Base-by-base conservation (phyloP, 2,113 vertebrate species). In the Pygoscelis adeliae region DNA sequence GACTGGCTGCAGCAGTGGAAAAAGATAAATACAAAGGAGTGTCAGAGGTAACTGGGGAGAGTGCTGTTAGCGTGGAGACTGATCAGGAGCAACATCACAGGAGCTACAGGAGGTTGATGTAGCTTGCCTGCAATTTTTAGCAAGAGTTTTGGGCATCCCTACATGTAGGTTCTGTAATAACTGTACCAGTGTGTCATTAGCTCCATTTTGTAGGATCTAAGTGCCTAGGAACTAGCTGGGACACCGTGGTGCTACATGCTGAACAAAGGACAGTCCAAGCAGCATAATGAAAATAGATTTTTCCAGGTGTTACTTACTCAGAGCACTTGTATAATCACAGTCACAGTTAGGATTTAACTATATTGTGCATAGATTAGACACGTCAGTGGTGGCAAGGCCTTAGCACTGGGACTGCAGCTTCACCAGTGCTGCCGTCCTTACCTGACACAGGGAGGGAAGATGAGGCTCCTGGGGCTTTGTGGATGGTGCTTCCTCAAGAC, bases 301-400 rank as follows among this genome's bases (percentile, higher is more conserved):
- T 90, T 88, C 27, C 30, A 53, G 25, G 65, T 93, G 13, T 62
- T 67, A 66, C 26, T 78, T 89, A 25, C 7, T 63, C 42, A 30
- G 69, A 74, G 47, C 59, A 53, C 29, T 63, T 62, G 61, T 50
- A 20, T 53, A 46, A 70, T 78, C 55, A 36, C 11, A 30, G 46
- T 44, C 27, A 58, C 34, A 5, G 17, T 77, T 55, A 22, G 36
- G 90, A 81, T 77, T 70, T 89, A 76, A 46, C 34, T 32, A 11
- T 29, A 29, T 19, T 0, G 1, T 46, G 27, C 17, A 6, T 3
- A 71, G n/a, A 25, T 32, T 3, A 84, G 38, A 76, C 1, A 10
- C 0, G 1, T 23, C 30, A 38, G 29, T 55, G 32, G 21, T 67
- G 73, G 61, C 25, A 70, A 36, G 30, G 25, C 18, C 36, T 69